Evolutionary conservation across 2,113 vertebrate genomes (phyloP), one percentile per base, ranked within the genome.

Genomic region (Hippocampus mohnikei): DNA sequence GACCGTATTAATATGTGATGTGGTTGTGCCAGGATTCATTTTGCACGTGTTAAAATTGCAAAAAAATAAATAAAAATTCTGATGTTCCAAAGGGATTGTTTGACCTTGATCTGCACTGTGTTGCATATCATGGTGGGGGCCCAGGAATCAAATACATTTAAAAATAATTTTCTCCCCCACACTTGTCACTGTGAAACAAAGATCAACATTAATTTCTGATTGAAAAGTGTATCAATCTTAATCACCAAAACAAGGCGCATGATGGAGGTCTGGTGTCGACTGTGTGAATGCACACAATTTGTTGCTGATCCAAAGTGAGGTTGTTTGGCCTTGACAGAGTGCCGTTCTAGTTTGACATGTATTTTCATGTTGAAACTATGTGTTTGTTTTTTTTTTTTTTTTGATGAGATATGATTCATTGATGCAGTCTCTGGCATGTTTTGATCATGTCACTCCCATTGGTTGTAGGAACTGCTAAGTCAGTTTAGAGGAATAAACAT

Each of bases 321-420:
- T 60, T 29, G 27, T 60, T 60, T 60, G 27, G 58, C 27, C 8
- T 63, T 63, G 37, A 11, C 20, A 20, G 20, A 42, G 21, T 21
- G 58, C 27, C 13, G 27, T 60, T 33, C 15, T 8, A 18, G 15
- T 33, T 60, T 60, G 58, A 60, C 58, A 60, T 33, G 58, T 60
- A 33, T 60, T 18, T 60, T 60, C 61, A 63, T 21, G 61, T 63
- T 12, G 59, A 20, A 18, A 33, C 3, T 64, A 1, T 64, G 48
- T 71, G 46, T 55, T 37, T 37, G 33, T 37, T 37, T 37, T 33
- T 33, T 5, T 37, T 37, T 37, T 72, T 73, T 63, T 72, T 73
- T 66, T 27, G 61, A 63, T 40, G 41, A 69, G 60, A 42, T 59
- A 41, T 37, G 27, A 72, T 46, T 60, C 13, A 33, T 15, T 20